Conservation (phyloP, 2,113 vertebrate species). For the Dunckerocampus dactyliophorus region DNA sequence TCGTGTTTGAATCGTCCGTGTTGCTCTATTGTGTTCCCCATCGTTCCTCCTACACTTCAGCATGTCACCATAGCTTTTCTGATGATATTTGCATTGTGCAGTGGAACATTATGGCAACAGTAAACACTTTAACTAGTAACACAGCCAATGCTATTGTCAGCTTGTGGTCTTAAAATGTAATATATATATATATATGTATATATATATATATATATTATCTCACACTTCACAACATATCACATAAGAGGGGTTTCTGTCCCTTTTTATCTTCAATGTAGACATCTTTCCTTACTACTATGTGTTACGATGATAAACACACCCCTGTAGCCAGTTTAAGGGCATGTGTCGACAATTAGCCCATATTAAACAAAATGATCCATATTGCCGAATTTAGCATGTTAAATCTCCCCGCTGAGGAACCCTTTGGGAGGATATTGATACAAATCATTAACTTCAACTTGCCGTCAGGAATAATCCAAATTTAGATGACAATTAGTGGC, state of each 20-base stretch:
- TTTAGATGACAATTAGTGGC: slow-evolving; percentile 29
- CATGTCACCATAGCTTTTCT: too few relatives aligned
- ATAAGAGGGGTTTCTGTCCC: too few relatives aligned
- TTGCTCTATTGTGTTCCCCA: background rate
- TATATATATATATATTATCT: too few relatives aligned
- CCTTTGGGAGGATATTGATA: slow-evolving; percentile 17
- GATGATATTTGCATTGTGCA: too few relatives aligned
- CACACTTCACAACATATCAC: too few relatives aligned
- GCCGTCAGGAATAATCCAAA: slow-evolving; percentile 20
- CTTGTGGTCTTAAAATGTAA: too few relatives aligned
- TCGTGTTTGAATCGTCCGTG: background rate
- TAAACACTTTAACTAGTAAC: too few relatives aligned
- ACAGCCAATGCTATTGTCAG: too few relatives aligned
- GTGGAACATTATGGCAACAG: too few relatives aligned
- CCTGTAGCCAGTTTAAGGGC: background rate
- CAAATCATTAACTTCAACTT: slow-evolving; percentile 30
- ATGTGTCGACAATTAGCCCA: background rate
- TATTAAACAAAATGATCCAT: slow-evolving; percentile 1
- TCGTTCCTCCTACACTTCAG: background rate
- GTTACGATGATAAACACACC: background rate
- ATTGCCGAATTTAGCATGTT: slow-evolving; percentile 4
- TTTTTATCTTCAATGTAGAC: too few relatives aligned
- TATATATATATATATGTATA: too few relatives aligned
- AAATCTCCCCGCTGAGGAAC: background rate
- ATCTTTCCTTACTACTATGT: too few relatives aligned